Conservation (phyloP, 2,113 vertebrate genomes). For the Oreochromis aureus region DNA sequence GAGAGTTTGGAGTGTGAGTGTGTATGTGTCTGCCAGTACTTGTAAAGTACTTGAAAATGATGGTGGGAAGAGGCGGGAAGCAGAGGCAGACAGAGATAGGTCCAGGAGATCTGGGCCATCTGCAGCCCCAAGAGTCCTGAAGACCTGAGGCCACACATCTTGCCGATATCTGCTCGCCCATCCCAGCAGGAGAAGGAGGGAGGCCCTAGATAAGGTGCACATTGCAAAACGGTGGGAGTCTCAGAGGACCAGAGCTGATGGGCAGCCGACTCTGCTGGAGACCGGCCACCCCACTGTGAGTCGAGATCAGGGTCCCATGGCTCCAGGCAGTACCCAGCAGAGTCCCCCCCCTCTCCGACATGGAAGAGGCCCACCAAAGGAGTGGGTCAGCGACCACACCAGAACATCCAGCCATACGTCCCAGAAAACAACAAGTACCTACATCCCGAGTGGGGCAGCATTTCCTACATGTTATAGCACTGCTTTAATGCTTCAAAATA, state of each 20-base stretch:
- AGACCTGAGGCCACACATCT: not conserved
- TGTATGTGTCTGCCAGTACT: not conserved
- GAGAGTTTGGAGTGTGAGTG: not conserved
- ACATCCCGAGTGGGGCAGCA: not conserved
- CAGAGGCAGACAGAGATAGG: not conserved
- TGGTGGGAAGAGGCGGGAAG: not conserved
- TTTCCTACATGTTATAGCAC: not conserved
- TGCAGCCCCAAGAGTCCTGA: not conserved
- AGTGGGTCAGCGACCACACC: not conserved
- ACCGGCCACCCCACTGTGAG: not conserved
- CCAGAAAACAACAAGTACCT: not conserved
- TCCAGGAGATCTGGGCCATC: not conserved
- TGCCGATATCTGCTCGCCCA: not conserved
- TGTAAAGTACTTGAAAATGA: not conserved
- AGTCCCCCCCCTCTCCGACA: not conserved
- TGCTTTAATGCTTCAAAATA: not conserved
- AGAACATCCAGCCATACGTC: not conserved
- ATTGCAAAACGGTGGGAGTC: not conserved
- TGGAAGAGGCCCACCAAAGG: not conserved
- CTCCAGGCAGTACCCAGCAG: not conserved
- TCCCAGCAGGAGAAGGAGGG: not conserved
- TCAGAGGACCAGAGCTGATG: not conserved
- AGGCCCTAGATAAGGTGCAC: not conserved
- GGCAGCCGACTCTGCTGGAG: not conserved
- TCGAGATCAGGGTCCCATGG: not conserved